Base-by-base conservation (phyloP, 2,797 vertebrate species). In the Coendou prehensilis region DNA sequence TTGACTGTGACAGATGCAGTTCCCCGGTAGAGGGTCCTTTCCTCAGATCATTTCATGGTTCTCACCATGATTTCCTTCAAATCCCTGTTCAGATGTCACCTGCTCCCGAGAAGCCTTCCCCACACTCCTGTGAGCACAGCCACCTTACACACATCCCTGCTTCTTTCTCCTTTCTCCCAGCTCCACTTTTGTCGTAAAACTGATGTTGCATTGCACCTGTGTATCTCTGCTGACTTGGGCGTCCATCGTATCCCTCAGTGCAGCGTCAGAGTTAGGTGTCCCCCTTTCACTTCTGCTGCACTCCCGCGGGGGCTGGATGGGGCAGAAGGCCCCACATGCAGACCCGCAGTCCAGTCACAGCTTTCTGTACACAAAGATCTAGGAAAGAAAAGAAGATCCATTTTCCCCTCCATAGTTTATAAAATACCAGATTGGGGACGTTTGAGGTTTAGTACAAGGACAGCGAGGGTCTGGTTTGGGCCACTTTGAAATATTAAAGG, bases 401-500 rank as follows among this genome's bases (percentile, higher is more conserved):
- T 81, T 83, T 87, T 78, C 61, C 54, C 26, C 63, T 81, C 41
- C 47, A 1, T 45, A 17, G 30, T 71, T 93, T 81, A 59, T 33
- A 87, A 92, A 78, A 69, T 64, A 78, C 50, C 18, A 64, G 11
- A 57, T 59, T 92, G 79, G 5, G 14, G 71, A 79, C 63, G 26
- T 52, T 61, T 63, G 50, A 81, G 26, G 22, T 83, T 90, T 85
- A 73, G 13, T 33, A 20, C 13, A 9, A 91, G 47, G 26, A 9
- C 76, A 89, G 18, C 28, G 47, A 92, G 20, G 18, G 92, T 88
- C 52, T 89, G 37, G 33, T 26, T 87, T 79, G 0, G 30, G 33
- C 18, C 45, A 75, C 45, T 57, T 73, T 73, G 61, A 97, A 97
- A 95, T 95, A 71, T 78, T 87, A 91, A 95, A 85, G 28, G 14